Conservation (phyloP, 2,113 vertebrate species). For the Prolemur simus region DNA sequence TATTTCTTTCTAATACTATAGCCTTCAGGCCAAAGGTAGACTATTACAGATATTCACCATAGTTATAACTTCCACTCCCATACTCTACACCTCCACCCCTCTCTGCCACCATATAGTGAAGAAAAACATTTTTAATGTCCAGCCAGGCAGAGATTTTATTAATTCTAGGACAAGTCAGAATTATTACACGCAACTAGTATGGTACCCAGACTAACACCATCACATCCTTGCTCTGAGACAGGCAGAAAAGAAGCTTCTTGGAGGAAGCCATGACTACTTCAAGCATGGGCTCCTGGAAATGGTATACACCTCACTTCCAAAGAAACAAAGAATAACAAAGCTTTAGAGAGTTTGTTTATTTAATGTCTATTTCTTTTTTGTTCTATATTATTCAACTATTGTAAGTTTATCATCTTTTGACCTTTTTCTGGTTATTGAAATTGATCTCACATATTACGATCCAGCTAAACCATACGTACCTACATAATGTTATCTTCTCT, state of each 20-base stretch:
- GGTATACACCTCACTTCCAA: neutral
- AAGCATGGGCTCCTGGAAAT: neutral
- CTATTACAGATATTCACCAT: neutral
- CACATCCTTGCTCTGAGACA: neutral
- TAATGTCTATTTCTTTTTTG: neutral
- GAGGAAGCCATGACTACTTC: neutral
- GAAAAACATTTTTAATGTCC: neutral
- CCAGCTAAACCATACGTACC: neutral
- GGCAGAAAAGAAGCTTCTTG: neutral
- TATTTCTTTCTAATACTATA: neutral
- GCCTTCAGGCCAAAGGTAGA: neutral
- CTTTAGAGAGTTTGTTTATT: neutral
- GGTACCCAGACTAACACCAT: neutral
- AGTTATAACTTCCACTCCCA: neutral
- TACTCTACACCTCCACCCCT: fast-evolving
- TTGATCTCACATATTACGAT: neutral
- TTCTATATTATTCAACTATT: neutral
- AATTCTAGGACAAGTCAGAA: neutral
- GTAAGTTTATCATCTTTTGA: neutral
- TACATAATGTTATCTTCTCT: neutral
- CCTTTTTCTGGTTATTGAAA: neutral
- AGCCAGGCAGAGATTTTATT: neutral
- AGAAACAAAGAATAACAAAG: neutral
- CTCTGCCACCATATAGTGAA: neutral
- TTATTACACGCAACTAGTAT: neutral